Base-by-base conservation (phyloP, 2,113 vertebrate species). In the Entomyzon cyanotis region DNA sequence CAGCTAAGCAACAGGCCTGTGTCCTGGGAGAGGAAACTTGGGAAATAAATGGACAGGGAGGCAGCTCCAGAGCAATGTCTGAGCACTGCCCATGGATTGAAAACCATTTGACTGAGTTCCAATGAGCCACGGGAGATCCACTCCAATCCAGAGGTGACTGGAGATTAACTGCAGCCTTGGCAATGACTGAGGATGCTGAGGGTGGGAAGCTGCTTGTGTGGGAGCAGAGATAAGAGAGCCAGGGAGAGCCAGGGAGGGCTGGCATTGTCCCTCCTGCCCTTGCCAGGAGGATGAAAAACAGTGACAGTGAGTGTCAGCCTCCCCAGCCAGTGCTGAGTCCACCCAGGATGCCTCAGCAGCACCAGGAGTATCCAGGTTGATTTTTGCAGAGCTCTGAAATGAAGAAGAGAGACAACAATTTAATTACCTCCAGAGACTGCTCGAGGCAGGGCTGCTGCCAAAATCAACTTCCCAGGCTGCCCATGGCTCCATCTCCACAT, bases 111-210 rank as follows among this genome's bases (percentile, higher is more conserved):
- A 58, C 7, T 7, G n/a, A 1, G 13, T 2, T 49, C 16, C 71
- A 53, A 19, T 0, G 0, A 23, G n/a, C 35, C 46, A 3, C 18
- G 0, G 1, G 46, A 69, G 33, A 39, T 5, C 0, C 3, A 70
- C 71, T 46, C 47, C 53, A 42, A 6, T 10, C 56, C 56, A 63
- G 56, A 41, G 37, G 9, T 39, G 63, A 25, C 7, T 59, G 73
- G 39, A 56, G 76, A 68, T 70, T 81, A 55, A 30, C 52, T n/a
- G 73, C 47, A 81, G 68, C 3, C 0, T 39, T 93, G 89, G 90
- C 86, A 97, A 22, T 25, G n/a, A 0, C 8, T 14, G 39, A 23
- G 46, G 58, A 15, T 4, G 31, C 53, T 6, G 0, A 77, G 63
- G 50, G 12, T 82, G 70, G 76, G 92, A 70, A 91, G 67, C 56